Base-by-base conservation (phyloP, 1,140 invertebrate species). In the Pachyrhynchus sulphureomaculatus region DNA sequence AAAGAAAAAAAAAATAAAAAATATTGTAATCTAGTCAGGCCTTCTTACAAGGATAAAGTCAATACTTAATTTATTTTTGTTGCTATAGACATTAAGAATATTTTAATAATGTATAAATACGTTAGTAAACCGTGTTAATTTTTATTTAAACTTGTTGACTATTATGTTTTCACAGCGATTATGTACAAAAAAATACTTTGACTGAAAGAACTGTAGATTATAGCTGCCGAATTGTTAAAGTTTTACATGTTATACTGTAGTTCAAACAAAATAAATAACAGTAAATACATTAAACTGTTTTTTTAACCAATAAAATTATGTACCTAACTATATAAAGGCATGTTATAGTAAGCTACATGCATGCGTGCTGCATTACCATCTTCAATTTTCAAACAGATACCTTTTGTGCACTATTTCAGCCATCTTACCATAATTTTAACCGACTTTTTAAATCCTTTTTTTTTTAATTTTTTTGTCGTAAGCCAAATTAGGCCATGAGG, bases 221-320 rank as follows among this genome's bases (percentile, higher is more conserved):
- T 63, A 63, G 60, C 55, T 56, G 49, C 54, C 61, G 49, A 66
- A 66, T 66, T 66, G 64, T 66, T 66, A 63, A 66, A 66, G 56
- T 66, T 66, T 66, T 66, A 66, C 64, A 66, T 66, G 64, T 62
- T 66, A 66, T 62, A 66, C 64, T 62, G 60, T 66, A 66, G 60
- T 53, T 66, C 49, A 45, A 33, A 59, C n/a, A n/a, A 41, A 51
- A 51, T 18, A 62, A 58, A 54, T 53, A 57, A 58, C 23, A 37
- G 44, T 45, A 62, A 15, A 39, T 56, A 37, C 45, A 18, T 10
- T 21, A 34, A 20, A n/a, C 21, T 45, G n/a, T 56, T 26, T 45
- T 34, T 34, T 57, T 36, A n/a, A n/a, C n/a, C n/a, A n/a, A n/a
- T n/a, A n/a, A n/a, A n/a, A n/a, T n/a, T n/a, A n/a, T n/a, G n/a